These are phyloP conservation scores for Chelon labrosus DNA, from an alignment of 2,797 vertebrate genomes.

Conservation along the genomic window DNA sequence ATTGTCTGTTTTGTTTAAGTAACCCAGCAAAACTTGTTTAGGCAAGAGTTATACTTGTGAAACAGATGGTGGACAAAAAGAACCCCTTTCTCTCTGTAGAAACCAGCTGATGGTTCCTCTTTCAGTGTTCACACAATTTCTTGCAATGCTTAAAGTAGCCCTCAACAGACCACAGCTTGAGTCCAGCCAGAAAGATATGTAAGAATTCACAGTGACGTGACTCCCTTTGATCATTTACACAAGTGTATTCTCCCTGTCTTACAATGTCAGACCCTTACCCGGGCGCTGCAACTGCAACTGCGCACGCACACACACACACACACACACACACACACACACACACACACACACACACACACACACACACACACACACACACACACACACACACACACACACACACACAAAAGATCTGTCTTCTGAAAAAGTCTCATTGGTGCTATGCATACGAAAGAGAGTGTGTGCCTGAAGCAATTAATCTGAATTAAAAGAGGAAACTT, in stretches of 20 bases:
- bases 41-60: not conserved
- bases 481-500: slow-evolving; percentile 45
- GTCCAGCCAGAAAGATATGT: slow-evolving; percentile 43
- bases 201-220: slow-evolving; percentile 56
- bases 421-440: slow-evolving; percentile 66
- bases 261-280: slow-evolving; percentile 69
- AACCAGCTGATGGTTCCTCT: slow-evolving; percentile 15
- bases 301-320: slow-evolving; percentile 43
- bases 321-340: slow-evolving; percentile 18
- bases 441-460: slow-evolving; percentile 55
- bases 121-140: slow-evolving; percentile 22
- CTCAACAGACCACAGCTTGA: slow-evolving; percentile 34
- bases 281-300: slow-evolving; percentile 46
- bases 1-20: slow-evolving; percentile 4
- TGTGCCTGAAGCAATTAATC: slow-evolving; percentile 64
- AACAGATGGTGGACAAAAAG: slow-evolving; percentile 10
- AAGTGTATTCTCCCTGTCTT: slow-evolving; percentile 52
- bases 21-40: slow-evolving; percentile 5
- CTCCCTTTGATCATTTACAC: slow-evolving; percentile 77
- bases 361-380: slow-evolving; percentile 15
- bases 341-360: slow-evolving; percentile 39
- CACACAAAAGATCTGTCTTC: slow-evolving; percentile 43
- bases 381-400: slow-evolving; percentile 37
- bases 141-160: slow-evolving; percentile 42
- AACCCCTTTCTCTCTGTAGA: slow-evolving; percentile 21